phyloP scores from a whole-genome alignment of 2,797 vertebrate species.

The Megaceryle alcyon region DNA sequence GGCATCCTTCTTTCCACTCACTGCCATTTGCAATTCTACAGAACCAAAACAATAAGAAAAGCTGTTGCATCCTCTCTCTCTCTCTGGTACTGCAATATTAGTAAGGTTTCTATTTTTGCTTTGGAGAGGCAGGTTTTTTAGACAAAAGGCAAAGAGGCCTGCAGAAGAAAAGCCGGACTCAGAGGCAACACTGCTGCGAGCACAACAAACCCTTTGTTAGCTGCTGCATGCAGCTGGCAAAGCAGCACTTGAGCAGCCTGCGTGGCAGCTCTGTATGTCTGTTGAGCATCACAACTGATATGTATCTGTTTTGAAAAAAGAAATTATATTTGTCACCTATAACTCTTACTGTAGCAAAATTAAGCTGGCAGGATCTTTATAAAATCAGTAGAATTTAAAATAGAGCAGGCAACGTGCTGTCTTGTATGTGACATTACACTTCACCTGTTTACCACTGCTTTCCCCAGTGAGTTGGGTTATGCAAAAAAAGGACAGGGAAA shows the following conservation, averaged over 20 bases:
- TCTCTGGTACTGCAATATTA: background rate
- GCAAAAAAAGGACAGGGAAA: background rate
- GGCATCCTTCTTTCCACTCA: background rate
- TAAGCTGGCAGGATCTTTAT: background rate
- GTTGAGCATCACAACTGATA: background rate
- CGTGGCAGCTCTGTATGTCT: background rate
- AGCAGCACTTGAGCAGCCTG: background rate
- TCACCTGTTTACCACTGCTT: background rate
- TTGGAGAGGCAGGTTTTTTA: background rate
- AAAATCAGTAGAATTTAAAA: background rate
- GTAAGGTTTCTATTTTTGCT: background rate
- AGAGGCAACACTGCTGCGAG: background rate
- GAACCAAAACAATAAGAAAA: background rate
- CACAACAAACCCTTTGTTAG: slow-evolving; percentile 36
- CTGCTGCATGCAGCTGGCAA: background rate
- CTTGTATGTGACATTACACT: background rate
- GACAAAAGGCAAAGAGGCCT: background rate
- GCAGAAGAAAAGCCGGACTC: background rate
- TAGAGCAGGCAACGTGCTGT: background rate
- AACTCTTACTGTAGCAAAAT: background rate
- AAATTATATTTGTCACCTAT: background rate
- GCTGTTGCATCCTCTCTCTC: background rate
- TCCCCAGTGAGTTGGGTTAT: background rate
- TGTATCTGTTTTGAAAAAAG: background rate
- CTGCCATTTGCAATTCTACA: background rate